phyloP scores from a whole-genome alignment of 2,113 vertebrate genomes.

The Archocentrus centrarchus region DNA sequence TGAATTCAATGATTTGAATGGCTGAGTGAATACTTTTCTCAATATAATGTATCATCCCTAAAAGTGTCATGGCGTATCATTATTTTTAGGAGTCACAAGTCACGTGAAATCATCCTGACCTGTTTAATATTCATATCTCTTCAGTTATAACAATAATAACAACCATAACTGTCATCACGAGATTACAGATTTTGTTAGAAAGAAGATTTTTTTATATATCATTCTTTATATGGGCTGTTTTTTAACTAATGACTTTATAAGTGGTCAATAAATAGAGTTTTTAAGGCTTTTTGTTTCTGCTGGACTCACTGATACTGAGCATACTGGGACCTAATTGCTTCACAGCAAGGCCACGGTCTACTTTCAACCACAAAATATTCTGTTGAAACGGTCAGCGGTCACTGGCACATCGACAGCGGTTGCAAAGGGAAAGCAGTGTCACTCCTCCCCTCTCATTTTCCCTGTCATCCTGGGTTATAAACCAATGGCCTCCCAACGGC shows the following conservation, averaged over 20 bases:
- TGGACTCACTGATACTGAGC: not conserved
- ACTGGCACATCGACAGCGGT: not conserved
- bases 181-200: not conserved
- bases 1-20: too few species aligned
- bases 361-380: not conserved
- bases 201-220: not conserved
- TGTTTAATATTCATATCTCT: not conserved
- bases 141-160: not conserved
- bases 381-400: not conserved
- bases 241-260: constrained; percentile 4
- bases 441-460: not conserved
- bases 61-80: not conserved
- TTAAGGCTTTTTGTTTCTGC: not conserved
- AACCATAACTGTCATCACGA: not conserved
- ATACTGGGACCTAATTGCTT: not conserved
- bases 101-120: not conserved
- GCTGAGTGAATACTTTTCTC: too few species aligned
- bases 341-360: not conserved
- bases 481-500: not conserved
- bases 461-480: not conserved
- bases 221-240: not conserved
- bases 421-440: not conserved
- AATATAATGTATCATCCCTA: not conserved
- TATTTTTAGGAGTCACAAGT: not conserved
- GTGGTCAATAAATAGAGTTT: not conserved